A percentile compares a stretch with the other conserved stretches of the same genome.
Evolutionary conservation across 1,140 invertebrate genomes (phyloP).

Genomic region (Drosophila parvula): DNA sequence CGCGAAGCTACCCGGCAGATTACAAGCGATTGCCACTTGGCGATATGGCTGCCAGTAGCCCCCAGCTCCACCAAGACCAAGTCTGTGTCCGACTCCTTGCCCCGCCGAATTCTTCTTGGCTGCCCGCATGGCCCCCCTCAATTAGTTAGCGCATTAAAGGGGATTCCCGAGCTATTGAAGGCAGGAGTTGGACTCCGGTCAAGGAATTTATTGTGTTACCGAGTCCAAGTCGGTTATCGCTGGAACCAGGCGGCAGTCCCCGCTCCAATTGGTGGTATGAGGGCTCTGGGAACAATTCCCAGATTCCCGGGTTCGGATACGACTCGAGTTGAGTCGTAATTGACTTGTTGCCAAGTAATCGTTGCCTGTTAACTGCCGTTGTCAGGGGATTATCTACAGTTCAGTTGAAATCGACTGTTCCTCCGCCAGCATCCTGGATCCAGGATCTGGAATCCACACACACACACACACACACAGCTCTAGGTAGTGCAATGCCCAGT

Average conservation of each 20-base stretch:
- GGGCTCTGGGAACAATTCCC: slow-evolving; percentile 22
- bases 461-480: neutral
- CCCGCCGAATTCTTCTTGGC: slow-evolving; percentile 8
- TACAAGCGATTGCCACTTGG: slow-evolving; percentile 70
- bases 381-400: slow-evolving; percentile 81
- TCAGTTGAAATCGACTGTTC: slow-evolving; percentile 71
- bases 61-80: slow-evolving; percentile 4
- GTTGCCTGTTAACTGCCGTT: slow-evolving; percentile 82
- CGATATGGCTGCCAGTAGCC: slow-evolving; percentile 49
- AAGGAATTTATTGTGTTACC: slow-evolving; percentile 69
- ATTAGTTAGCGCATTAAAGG: slow-evolving; percentile 78
- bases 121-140: slow-evolving; percentile 53
- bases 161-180: slow-evolving; percentile 50
- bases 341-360: slow-evolving; percentile 82
- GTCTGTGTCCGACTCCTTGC: neutral
- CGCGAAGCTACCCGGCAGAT: slow-evolving; percentile 41
- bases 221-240: slow-evolving; percentile 63
- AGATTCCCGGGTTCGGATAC: slow-evolving; percentile 17
- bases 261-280: neutral
- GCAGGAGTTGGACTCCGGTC: slow-evolving; percentile 20
- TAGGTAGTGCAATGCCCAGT: slow-evolving; percentile 46
- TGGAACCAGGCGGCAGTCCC: slow-evolving; percentile 51
- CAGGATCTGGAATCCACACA: slow-evolving; percentile 12
- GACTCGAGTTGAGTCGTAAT: slow-evolving; percentile 60
- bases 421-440: slow-evolving; percentile 12